These are phyloP conservation scores for Sardinella longiceps DNA, from an alignment of 2,797 vertebrate species.

Conservation along the genomic window DNA sequence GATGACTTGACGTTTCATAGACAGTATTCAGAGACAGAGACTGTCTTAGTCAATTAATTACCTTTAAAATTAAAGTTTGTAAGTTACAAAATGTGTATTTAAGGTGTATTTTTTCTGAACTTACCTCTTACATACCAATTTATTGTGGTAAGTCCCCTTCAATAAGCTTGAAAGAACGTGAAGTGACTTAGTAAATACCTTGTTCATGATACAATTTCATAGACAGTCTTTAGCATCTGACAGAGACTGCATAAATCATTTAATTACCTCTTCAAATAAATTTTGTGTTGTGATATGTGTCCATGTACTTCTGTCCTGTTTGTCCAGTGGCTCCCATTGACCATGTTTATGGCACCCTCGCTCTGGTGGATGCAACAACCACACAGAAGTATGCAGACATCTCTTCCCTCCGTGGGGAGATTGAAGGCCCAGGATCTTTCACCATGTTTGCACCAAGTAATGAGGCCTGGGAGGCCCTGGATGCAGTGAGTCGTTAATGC, in stretches of 20 bases:
- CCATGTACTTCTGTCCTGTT: no score
- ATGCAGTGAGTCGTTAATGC: conserved; percentile 75
- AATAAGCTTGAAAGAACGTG: no score
- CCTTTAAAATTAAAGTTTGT: not conserved
- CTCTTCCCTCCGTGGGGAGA: conserved; percentile 84
- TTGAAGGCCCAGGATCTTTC: conserved; percentile 86
- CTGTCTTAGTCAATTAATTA: not conserved
- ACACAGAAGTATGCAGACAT: conserved; percentile 84
- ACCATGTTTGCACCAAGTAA: conserved; percentile 95
- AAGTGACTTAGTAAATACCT: no score
- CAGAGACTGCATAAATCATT: no score
- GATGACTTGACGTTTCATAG: not conserved
- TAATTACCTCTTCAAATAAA: no score
- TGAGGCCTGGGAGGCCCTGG: conserved; percentile 87
- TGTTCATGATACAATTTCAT: no score
- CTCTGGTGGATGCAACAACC: conserved; percentile 80
- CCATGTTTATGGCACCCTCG: conserved; percentile 88
- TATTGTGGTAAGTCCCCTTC: no score
- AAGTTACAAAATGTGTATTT: not conserved
- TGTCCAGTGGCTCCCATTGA: conserved; percentile 93
- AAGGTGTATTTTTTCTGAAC: no score
- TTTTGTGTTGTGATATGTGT: not conserved
- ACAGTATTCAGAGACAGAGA: not conserved
- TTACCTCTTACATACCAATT: no score
- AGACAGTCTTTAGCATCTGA: not conserved